A percentile compares a stretch with the other conserved stretches of the same genome.
Conservation (phyloP, 2,888 invertebrate genomes). For the Campoletis raptor region DNA sequence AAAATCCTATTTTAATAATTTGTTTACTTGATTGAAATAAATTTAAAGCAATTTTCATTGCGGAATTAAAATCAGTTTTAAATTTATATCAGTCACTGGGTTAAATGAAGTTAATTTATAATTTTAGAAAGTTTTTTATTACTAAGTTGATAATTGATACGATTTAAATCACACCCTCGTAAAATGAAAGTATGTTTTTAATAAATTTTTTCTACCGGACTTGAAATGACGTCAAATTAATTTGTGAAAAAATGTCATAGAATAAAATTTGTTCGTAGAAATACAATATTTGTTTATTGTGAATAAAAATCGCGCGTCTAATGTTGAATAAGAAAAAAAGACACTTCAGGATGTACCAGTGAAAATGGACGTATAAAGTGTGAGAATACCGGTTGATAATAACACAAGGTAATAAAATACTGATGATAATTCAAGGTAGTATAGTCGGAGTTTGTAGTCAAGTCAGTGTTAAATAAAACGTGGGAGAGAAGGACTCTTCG, state of each 20-base stretch:
- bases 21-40: background rate
- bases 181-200: too few species aligned
- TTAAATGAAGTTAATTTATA: too few species aligned
- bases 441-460: constrained; percentile 34
- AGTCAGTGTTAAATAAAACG: constrained; percentile 69
- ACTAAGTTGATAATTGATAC: too few species aligned
- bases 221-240: background rate
- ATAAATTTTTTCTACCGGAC: too few species aligned
- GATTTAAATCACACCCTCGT: too few species aligned
- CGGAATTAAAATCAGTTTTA: too few species aligned
- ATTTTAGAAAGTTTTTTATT: too few species aligned
- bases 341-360: constrained; percentile 8
- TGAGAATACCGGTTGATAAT: constrained; percentile 53
- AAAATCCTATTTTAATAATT: background rate
- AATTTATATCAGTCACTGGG: too few species aligned
- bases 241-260: background rate
- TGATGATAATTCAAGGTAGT: constrained; percentile 54
- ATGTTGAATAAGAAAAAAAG: constrained; percentile 4
- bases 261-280: background rate
- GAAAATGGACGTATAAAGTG: background rate
- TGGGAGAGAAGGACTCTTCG: constrained; percentile 24
- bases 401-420: constrained; percentile 37
- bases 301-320: background rate
- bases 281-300: background rate
- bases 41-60: background rate